These are phyloP conservation scores for Erebia epiphron DNA, from an alignment of 2,888 invertebrate species.

Conservation along the genomic window DNA sequence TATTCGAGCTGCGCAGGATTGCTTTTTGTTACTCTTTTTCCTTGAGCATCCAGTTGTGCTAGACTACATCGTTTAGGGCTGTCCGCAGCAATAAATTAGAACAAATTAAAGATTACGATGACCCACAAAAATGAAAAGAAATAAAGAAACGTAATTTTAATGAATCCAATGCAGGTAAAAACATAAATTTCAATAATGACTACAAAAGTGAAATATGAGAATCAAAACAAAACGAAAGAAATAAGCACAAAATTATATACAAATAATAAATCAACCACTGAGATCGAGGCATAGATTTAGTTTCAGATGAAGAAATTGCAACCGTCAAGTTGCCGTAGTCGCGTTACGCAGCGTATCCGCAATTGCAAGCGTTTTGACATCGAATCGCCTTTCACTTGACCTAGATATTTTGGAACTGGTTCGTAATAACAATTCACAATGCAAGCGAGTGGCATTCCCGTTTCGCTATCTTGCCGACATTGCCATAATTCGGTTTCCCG, in stretches of 20 bases:
- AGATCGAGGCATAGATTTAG: constrained; percentile 12
- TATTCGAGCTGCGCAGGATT: constrained; percentile 57
- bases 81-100: constrained; percentile 24
- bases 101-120: background rate
- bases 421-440: constrained; percentile 75
- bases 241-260: background rate
- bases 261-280: background rate
- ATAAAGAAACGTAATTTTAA: background rate
- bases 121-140: background rate
- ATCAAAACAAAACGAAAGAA: background rate
- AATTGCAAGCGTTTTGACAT: constrained; percentile 64
- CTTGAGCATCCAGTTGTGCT: constrained; percentile 68
- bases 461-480: constrained; percentile 45
- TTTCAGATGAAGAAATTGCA: constrained; percentile 29
- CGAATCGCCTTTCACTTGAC: constrained; percentile 80
- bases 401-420: constrained; percentile 81
- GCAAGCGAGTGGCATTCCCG: constrained; percentile 55
- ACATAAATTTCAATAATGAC: background rate
- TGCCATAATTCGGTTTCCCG: constrained; percentile 50
- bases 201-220: background rate
- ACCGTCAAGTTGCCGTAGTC: constrained; percentile 26
- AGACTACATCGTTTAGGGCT: constrained; percentile 51
- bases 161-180: background rate
- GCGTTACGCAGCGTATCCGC: constrained; percentile 54
- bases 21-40: constrained; percentile 74